Percentiles rank a stretch among this genome's conserved stretches.
Evolutionary conservation across 2,888 invertebrate genomes (phyloP).

Genomic region (Ormyrus pomaceus): DNA sequence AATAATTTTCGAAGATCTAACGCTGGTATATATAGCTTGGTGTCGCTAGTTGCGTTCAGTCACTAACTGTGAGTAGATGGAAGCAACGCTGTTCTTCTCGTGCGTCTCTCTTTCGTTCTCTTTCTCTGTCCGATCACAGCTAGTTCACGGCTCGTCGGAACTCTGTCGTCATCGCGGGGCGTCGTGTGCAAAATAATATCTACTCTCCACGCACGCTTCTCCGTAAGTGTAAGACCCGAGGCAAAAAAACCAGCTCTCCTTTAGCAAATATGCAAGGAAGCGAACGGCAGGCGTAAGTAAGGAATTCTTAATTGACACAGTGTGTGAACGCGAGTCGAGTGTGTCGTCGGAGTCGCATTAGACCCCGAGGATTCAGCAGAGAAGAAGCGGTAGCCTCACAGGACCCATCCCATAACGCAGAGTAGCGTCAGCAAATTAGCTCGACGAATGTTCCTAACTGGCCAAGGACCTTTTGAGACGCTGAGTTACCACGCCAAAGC

Average conservation of each 20-base stretch:
- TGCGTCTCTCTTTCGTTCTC: too few relatives aligned
- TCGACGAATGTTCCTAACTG: conserved; percentile 50
- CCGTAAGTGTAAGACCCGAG: neutral
- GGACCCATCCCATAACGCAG: neutral
- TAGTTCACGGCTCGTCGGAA: conserved; percentile 32
- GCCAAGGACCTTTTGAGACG: conserved; percentile 6
- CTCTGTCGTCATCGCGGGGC: conserved; percentile 44
- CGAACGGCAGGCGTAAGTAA: conserved; percentile 6
- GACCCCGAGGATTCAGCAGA: neutral
- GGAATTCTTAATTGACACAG: neutral
- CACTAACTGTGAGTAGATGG: too few relatives aligned
- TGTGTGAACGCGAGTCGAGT: neutral
- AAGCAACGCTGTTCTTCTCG: too few relatives aligned
- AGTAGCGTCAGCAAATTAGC: neutral
- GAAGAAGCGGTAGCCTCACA: neutral
- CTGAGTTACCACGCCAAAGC: neutral
- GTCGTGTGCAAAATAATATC: conserved; percentile 47
- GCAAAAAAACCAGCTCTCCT: neutral
- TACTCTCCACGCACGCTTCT: neutral
- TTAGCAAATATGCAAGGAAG: conserved; percentile 4
- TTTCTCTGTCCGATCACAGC: neutral
- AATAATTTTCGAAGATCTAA: neutral
- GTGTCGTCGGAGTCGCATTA: neutral
- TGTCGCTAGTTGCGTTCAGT: too few relatives aligned
- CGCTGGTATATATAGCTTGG: too few relatives aligned